Percentiles rank a stretch among this genome's conserved stretches.
These are phyloP conservation scores for Diadema setosum DNA, from an alignment of 35 echinoderm and acorn worm genomes.

Conservation along the genomic window DNA sequence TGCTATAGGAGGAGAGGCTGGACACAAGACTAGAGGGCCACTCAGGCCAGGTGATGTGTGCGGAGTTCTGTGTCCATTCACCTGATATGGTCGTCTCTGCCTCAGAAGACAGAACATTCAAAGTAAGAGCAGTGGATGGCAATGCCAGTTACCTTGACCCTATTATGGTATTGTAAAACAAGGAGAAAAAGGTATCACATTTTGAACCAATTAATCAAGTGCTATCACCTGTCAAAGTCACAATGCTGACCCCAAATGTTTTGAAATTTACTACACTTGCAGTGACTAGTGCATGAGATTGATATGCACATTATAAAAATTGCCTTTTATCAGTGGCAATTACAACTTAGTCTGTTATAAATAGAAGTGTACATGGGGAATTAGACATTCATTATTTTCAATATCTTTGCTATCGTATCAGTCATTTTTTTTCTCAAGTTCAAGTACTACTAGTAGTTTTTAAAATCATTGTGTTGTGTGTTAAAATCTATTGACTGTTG, in stretches of 20 bases:
- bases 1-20: slow-evolving; percentile 44
- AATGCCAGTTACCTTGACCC: no score
- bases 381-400: no score
- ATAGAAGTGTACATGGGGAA: no score
- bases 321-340: no score
- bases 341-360: no score
- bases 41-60: slow-evolving; percentile 67
- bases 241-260: not conserved
- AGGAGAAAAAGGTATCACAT: no score
- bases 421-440: no score
- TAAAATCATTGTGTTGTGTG: no score
- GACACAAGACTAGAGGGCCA: slow-evolving; percentile 85
- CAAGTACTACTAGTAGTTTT: no score
- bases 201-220: not conserved
- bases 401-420: no score
- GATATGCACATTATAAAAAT: not conserved
- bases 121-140: slow-evolving; percentile 64
- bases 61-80: slow-evolving; percentile 81
- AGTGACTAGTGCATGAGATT: not conserved
- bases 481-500: no score
- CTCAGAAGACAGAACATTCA: slow-evolving; percentile 96
- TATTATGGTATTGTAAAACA: no score
- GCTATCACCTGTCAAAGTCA: not conserved
- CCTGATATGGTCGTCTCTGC: slow-evolving; percentile 50
- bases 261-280: not conserved